Base-by-base conservation (phyloP, 2,113 vertebrate genomes). In the Nipponia nippon region DNA sequence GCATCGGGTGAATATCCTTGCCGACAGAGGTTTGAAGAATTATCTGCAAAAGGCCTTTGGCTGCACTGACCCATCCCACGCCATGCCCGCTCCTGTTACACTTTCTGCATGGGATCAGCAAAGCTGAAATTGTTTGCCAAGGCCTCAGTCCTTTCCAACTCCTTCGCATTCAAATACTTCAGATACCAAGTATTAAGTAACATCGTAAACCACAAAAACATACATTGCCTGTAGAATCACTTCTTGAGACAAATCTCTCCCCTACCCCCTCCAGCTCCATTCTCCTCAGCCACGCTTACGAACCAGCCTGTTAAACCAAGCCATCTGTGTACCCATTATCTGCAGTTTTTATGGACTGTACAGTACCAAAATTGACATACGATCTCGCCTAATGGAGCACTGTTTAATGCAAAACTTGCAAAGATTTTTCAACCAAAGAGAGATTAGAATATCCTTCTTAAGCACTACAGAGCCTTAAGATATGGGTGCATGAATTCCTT, bases 401-500 rank as follows among this genome's bases (percentile, higher is more conserved):
- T 61, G 21, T 26, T 79, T 32, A 70, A 32, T 66, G 62, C 46
- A 81, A 81, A 87, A 66, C 32, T 50, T 47, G 25, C 32, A 56
- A 47, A 34, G 42, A 34, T 75, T 52, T 81, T 62, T 67, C 34
- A 87, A 27, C 52, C 32, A 25, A 67, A 34, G 59, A 40, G 7
- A 77, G 34, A 16, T 52, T 63, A 73, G 62, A 83, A 73, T 40
- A 58, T 6, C 21, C 34, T 67, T 65, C 56, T 77, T 49, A 80
- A 44, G 61, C 30, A 53, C 40, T 65, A 73, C 30, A 42, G 58
- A 69, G 30, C n/a, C 16, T 65, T 46, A 53, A 61, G 50, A 55
- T 18, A 70, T 0, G 0, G 27, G 8, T 80, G 34, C 56, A 23
- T 50, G 1, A 32, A 30, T 65, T 66, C n/a, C 13, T 56, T 76